Percentiles rank a stretch among this genome's conserved stretches.
Evolutionary conservation across 2,113 vertebrate genomes (phyloP).

Genomic region (Lontra canadensis): DNA sequence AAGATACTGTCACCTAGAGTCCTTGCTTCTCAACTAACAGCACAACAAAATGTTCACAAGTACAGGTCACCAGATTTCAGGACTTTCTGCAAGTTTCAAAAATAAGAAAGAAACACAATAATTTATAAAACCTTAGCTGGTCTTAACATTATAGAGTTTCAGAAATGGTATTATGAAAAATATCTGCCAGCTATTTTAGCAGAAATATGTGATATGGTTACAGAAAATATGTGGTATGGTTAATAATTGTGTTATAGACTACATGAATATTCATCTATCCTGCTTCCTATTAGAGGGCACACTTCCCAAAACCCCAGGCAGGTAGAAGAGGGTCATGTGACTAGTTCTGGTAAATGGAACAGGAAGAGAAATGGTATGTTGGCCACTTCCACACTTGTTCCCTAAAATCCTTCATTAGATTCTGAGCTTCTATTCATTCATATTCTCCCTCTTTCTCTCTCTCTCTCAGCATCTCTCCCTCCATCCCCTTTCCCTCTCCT

Average conservation of each 20-base stretch:
- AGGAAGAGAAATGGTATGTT: neutral
- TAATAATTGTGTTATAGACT: neutral
- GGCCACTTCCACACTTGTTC: neutral
- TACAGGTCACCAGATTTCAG: neutral
- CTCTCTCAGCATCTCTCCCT: neutral
- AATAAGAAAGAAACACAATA: constrained; percentile 10
- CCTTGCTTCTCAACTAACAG: neutral
- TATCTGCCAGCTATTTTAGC: too few species aligned
- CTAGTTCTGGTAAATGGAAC: neutral
- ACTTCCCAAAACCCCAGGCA: neutral
- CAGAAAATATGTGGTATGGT: neutral
- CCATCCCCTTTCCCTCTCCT: neutral
- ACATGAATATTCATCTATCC: neutral
- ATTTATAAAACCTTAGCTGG: too few species aligned
- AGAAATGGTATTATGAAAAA: neutral
- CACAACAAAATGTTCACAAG: constrained; percentile 7
- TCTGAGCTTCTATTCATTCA: neutral
- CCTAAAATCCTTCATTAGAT: neutral
- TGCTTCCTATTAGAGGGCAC: neutral
- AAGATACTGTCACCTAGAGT: neutral
- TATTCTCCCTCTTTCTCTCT: neutral
- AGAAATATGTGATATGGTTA: neutral
- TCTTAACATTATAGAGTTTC: too few species aligned
- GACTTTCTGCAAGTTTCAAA: neutral
- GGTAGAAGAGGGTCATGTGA: neutral